Conservation (phyloP, 2,888 invertebrate genomes). For the Aproaerema taeniolella region DNA sequence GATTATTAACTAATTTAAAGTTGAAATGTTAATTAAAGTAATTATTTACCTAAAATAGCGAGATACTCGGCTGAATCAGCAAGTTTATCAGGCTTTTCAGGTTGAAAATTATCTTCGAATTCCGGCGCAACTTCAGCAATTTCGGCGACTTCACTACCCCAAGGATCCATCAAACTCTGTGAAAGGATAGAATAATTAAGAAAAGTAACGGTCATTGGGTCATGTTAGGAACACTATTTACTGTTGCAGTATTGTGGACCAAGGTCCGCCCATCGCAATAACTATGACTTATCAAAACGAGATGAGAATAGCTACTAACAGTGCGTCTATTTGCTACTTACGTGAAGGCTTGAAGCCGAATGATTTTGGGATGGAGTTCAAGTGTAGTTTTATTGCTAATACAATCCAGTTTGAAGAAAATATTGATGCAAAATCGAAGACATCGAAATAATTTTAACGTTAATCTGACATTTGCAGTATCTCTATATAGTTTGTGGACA, state of each 20-base stretch:
- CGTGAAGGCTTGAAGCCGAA: slow-evolving; percentile 26
- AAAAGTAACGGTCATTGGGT: not conserved
- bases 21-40: not conserved
- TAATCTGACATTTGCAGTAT: too few species aligned
- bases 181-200: slow-evolving; percentile 17
- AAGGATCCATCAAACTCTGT: slow-evolving; percentile 72
- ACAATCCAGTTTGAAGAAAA: slow-evolving; percentile 5
- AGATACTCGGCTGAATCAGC: slow-evolving; percentile 82
- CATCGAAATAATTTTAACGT: not conserved
- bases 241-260: slow-evolving; percentile 1
- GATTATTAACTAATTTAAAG: not conserved
- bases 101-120: slow-evolving; percentile 79
- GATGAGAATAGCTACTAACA: not conserved
- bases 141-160: slow-evolving; percentile 52
- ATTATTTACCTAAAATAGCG: slow-evolving; percentile 78
- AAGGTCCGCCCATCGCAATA: slow-evolving; percentile 7
- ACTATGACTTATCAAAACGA: not conserved
- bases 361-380: slow-evolving; percentile 11
- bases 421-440: not conserved
- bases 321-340: slow-evolving; percentile 18
- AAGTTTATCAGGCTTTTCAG: slow-evolving; percentile 55
- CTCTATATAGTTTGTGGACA: too few species aligned
- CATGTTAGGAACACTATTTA: not conserved
- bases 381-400: slow-evolving; percentile 8
- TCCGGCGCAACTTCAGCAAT: slow-evolving; percentile 38